These are phyloP conservation scores for Hiodon tergisus DNA, from an alignment of 2,113 vertebrate genomes.

Conservation along the genomic window DNA sequence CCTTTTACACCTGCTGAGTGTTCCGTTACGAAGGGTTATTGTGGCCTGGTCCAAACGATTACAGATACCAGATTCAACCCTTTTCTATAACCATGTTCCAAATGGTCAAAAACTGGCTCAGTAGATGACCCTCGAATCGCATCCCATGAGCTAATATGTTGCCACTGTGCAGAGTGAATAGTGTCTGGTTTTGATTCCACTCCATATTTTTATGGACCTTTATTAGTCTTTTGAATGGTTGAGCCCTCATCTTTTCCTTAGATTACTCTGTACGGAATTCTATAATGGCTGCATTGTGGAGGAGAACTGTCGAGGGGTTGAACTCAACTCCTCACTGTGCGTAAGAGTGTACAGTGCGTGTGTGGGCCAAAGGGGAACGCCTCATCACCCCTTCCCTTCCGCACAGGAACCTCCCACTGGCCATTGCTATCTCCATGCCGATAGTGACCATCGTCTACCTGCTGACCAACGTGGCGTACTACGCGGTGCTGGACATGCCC, in stretches of 20 bases:
- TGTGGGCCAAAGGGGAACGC: too few relatives aligned
- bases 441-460: constrained; percentile 74
- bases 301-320: too few relatives aligned
- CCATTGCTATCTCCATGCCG: constrained; percentile 75
- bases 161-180: too few relatives aligned
- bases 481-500: constrained; percentile 70
- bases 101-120: not conserved
- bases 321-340: too few relatives aligned
- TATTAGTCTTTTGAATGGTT: too few relatives aligned
- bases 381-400: constrained; percentile 15
- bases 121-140: too few relatives aligned
- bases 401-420: constrained; percentile 72
- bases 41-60: not conserved
- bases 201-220: too few relatives aligned
- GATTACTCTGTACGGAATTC: not conserved
- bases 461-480: constrained; percentile 77
- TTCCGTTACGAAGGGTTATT: not conserved
- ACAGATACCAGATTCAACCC: not conserved
- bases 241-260: not conserved
- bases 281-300: not conserved
- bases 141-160: too few relatives aligned
- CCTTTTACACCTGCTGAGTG: not conserved
- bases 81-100: too few relatives aligned
- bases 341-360: too few relatives aligned
- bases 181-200: too few relatives aligned